phyloP scores from a whole-genome alignment of 2,888 invertebrate species.

The Andrena bucephala region DNA sequence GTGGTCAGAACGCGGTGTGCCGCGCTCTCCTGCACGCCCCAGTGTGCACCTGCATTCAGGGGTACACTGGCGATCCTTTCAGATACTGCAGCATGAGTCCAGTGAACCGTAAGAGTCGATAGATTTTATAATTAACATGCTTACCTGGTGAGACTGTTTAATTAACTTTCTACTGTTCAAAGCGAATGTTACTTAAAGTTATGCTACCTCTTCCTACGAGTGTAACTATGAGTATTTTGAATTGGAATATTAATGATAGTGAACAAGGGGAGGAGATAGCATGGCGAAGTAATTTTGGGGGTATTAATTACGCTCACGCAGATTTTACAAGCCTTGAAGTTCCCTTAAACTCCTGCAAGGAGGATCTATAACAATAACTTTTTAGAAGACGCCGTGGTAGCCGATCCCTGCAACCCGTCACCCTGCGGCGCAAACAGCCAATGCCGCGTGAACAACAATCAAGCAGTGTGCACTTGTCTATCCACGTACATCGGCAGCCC shows the following conservation, averaged over 20 bases:
- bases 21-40: constrained; percentile 92
- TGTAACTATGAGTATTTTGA: no score
- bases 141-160: no score
- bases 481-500: constrained; percentile 91
- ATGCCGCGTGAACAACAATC: constrained; percentile 85
- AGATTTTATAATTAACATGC: no score
- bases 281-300: no score
- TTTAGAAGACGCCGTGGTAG: constrained; percentile 48
- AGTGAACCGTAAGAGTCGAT: constrained; percentile 80
- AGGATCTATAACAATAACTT: not conserved
- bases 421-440: constrained; percentile 86
- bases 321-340: no score
- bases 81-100: constrained; percentile 86
- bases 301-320: no score
- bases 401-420: constrained; percentile 84
- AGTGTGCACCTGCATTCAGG: constrained; percentile 89
- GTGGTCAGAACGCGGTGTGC: constrained; percentile 88
- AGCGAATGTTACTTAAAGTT: no score
- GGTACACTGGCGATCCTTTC: constrained; percentile 90
- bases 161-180: no score
- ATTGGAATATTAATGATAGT: no score
- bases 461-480: constrained; percentile 90
- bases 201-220: no score
- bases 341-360: not conserved
- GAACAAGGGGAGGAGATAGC: no score